A percentile compares a stretch with the other conserved stretches of the same genome.
Evolutionary conservation across 2,797 vertebrate species (phyloP).

Genomic region (Bovichtus variegatus): DNA sequence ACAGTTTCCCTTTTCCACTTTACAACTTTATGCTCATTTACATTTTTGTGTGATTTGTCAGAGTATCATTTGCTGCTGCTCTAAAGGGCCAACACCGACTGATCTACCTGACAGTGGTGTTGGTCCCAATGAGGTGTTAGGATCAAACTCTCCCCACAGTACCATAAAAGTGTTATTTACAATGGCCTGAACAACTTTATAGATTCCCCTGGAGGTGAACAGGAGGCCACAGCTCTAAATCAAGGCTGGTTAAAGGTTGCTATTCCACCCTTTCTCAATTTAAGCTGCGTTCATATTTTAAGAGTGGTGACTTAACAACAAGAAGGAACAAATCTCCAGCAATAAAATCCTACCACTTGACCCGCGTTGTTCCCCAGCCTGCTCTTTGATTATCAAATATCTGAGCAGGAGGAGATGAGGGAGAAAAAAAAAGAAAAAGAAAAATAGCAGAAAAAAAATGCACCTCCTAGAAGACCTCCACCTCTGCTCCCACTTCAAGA

Average conservation of each 20-base stretch:
- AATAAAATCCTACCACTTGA: slow-evolving; percentile 56
- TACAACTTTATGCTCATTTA: slow-evolving; percentile 72
- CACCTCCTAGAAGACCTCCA: slow-evolving; percentile 73
- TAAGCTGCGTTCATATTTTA: slow-evolving; percentile 61
- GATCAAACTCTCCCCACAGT: slow-evolving; percentile 67
- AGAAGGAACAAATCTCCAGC: slow-evolving; percentile 65
- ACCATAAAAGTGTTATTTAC: slow-evolving; percentile 78
- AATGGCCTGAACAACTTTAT: slow-evolving; percentile 77
- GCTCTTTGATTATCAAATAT: slow-evolving; percentile 69
- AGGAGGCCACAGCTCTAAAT: slow-evolving; percentile 74
- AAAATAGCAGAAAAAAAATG: slow-evolving; percentile 15
- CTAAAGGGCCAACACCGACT: slow-evolving; percentile 24
- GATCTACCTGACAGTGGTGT: slow-evolving; percentile 52
- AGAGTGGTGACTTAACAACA: slow-evolving; percentile 60
- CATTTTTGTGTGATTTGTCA: slow-evolving; percentile 74
- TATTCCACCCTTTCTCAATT: slow-evolving; percentile 51
- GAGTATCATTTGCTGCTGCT: slow-evolving; percentile 55
- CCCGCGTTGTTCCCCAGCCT: slow-evolving; percentile 41
- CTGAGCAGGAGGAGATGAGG: slow-evolving; percentile 34
- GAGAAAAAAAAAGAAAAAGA: not conserved
- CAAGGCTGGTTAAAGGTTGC: slow-evolving; percentile 68
- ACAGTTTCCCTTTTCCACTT: slow-evolving; percentile 69
- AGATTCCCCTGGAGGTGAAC: slow-evolving; percentile 77
- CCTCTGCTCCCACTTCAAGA: slow-evolving; percentile 79
- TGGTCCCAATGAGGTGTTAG: slow-evolving; percentile 65